Evolutionary conservation across 2,888 invertebrate genomes (phyloP).

Genomic region (Stegana nigrithorax): DNA sequence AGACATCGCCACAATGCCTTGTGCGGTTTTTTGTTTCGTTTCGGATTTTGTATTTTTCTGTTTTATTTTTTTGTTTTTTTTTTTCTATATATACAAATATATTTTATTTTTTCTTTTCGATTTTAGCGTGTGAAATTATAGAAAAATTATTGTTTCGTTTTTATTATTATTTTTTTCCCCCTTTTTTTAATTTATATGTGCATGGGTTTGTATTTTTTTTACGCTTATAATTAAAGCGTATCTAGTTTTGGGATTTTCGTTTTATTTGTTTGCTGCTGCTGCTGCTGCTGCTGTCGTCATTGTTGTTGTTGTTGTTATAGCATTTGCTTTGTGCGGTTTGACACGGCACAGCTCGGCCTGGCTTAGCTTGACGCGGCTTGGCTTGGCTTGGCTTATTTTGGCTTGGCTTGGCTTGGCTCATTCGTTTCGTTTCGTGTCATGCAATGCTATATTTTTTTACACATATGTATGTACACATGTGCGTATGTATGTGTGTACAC

Average conservation of each 20-base stretch:
- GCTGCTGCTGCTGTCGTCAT: background rate
- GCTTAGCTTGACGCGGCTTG: too few relatives aligned
- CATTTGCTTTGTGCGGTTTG: too few relatives aligned
- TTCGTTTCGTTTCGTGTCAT: too few relatives aligned
- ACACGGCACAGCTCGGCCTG: too few relatives aligned
- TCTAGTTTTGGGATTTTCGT: background rate
- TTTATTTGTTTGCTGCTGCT: background rate
- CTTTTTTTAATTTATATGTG: constrained; percentile 2
- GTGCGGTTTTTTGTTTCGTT: background rate
- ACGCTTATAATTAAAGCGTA: constrained; percentile 7
- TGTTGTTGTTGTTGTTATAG: constrained; percentile 13
- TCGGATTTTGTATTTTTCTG: background rate
- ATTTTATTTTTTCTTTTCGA: background rate
- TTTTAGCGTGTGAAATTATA: constrained; percentile 27
- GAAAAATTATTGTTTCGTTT: background rate
- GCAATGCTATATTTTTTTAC: too few relatives aligned
- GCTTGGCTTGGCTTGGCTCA: too few relatives aligned
- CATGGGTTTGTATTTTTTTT: background rate
- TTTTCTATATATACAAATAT: background rate
- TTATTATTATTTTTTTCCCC: constrained; percentile 8
- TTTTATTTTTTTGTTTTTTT: background rate
- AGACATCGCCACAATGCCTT: background rate
- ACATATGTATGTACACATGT: too few relatives aligned
- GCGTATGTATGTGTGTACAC: too few relatives aligned
- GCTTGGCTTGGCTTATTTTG: too few relatives aligned